Conservation (phyloP, 2,888 invertebrate species). For the Poecilobothrus nobilitatus region DNA sequence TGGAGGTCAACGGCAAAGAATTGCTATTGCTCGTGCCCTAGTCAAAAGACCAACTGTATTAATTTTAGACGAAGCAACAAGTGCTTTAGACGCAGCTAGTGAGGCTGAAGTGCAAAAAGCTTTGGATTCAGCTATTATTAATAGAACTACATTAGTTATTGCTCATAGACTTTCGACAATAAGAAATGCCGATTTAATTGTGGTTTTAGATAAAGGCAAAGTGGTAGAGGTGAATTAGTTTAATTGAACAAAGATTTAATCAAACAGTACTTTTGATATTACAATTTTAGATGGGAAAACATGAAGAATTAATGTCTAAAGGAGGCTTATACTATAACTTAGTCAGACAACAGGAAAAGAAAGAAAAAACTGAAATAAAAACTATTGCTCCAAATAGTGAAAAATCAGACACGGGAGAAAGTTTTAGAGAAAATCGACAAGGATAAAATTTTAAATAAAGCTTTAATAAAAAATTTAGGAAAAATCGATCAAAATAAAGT, state of each 20-base stretch:
- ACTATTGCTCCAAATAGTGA: background rate
- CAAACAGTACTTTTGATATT: background rate
- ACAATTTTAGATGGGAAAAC: slow-evolving; percentile 66
- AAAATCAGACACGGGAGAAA: background rate
- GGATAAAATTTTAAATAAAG: background rate
- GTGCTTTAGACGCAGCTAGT: slow-evolving; percentile 87
- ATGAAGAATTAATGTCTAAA: slow-evolving; percentile 64
- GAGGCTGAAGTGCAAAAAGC: slow-evolving; percentile 86
- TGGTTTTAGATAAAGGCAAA: slow-evolving; percentile 75
- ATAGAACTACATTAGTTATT: slow-evolving; percentile 88
- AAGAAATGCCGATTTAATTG: slow-evolving; percentile 82
- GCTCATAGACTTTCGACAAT: slow-evolving; percentile 91
- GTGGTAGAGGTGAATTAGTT: slow-evolving; percentile 63
- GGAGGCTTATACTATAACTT: slow-evolving; percentile 82
- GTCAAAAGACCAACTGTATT: slow-evolving; percentile 82
- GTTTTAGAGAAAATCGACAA: background rate
- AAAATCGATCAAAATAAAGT: background rate
- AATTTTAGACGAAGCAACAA: slow-evolving; percentile 91
- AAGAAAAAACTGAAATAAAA: slow-evolving; percentile 23
- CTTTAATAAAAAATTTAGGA: background rate
- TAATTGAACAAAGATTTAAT: slow-evolving; percentile 5
- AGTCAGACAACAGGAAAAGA: slow-evolving; percentile 63
- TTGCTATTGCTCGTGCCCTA: slow-evolving; percentile 89
- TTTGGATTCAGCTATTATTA: slow-evolving; percentile 70
- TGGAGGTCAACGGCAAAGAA: slow-evolving; percentile 90